Evolutionary conservation across 2,113 vertebrate species (phyloP).

Genomic region (Haemorhous mexicanus): DNA sequence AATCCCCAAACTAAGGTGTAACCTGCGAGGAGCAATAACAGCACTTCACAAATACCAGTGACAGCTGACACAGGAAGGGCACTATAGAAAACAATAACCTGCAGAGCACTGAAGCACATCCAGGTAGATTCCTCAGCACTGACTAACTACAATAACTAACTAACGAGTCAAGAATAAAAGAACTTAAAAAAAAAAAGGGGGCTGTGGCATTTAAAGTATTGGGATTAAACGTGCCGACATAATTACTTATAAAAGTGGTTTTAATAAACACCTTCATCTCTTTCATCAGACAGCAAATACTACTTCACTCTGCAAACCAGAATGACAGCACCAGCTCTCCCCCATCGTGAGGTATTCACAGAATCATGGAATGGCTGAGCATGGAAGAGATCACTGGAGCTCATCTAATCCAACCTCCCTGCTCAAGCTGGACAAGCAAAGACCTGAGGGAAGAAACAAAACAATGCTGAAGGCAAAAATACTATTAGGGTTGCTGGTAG

Average conservation of each 20-base stretch:
- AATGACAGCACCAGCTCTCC: not conserved
- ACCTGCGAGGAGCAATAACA: not conserved
- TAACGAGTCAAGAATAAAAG: not conserved
- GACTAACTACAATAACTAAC: not conserved
- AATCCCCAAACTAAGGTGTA: constrained; percentile 6
- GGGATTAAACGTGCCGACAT: not conserved
- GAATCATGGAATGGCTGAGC: not conserved
- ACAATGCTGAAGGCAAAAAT: not conserved
- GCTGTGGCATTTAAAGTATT: not conserved
- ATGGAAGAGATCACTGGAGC: not conserved
- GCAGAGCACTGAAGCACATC: not conserved
- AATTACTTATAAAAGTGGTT: not conserved
- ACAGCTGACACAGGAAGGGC: not conserved
- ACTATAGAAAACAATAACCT: not conserved
- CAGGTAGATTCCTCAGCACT: not conserved
- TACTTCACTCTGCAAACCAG: not conserved
- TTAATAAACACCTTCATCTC: not conserved
- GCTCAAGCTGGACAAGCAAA: not conserved
- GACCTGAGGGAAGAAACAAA: not conserved
- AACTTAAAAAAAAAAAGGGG: not conserved
- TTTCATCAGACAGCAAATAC: not conserved
- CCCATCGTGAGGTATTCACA: not conserved
- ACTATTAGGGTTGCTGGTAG: not conserved
- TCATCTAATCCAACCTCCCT: not conserved
- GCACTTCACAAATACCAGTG: not conserved